Percentiles rank a stretch among this genome's conserved stretches.
Evolutionary conservation across 2,797 vertebrate genomes (phyloP).

Genomic region (Crenuchus spilurus): DNA sequence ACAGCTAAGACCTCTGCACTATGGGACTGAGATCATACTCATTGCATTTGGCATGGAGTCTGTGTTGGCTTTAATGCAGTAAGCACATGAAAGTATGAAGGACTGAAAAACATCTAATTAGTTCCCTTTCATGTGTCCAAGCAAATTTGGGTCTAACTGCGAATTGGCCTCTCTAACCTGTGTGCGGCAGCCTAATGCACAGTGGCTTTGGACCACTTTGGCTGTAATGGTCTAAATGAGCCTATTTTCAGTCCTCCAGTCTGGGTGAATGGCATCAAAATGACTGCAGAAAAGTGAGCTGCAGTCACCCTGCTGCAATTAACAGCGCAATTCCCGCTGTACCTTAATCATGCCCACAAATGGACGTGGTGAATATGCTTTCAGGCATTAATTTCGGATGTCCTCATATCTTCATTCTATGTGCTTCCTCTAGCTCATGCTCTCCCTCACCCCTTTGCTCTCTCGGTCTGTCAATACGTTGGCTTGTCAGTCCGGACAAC

Average conservation of each 20-base stretch:
- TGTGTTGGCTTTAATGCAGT: background rate
- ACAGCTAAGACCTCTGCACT: background rate
- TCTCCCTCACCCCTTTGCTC: constrained; percentile 19
- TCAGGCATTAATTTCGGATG: constrained; percentile 42
- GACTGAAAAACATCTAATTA: constrained; percentile 11
- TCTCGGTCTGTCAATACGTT: constrained; percentile 35
- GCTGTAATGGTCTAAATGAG: constrained; percentile 34
- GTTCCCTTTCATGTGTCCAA: constrained; percentile 11
- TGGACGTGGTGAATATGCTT: constrained; percentile 43
- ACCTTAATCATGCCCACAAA: constrained; percentile 46
- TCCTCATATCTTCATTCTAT: background rate
- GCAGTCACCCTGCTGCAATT: constrained; percentile 41
- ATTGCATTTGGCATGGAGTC: background rate
- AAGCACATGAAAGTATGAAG: background rate
- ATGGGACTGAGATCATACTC: background rate
- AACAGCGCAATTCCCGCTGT: constrained; percentile 37
- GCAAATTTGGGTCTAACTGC: constrained; percentile 19
- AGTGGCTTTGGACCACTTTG: constrained; percentile 32
- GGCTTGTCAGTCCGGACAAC: constrained; percentile 22
- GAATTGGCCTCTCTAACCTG: constrained; percentile 23
- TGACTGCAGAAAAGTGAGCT: constrained; percentile 20
- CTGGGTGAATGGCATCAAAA: constrained; percentile 23
- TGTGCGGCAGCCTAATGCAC: constrained; percentile 1
- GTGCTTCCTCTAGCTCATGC: background rate
- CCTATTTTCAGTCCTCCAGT: constrained; percentile 30